Base-by-base conservation (phyloP, 2,888 invertebrate genomes). In the Biston betularia region DNA sequence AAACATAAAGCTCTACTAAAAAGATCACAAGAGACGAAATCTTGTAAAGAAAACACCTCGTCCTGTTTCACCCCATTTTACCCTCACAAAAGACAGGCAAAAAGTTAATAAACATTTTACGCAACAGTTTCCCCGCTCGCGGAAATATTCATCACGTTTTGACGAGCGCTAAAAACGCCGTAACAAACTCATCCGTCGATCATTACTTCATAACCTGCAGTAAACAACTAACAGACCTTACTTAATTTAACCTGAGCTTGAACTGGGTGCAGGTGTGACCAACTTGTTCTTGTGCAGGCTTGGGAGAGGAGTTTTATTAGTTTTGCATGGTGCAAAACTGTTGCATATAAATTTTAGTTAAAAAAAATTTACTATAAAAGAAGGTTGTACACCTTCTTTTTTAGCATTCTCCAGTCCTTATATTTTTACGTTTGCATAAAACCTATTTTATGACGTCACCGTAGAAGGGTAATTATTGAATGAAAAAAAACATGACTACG, bases 211-310 rank as follows among this genome's bases (percentile, higher is more conserved):
- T 65, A 65, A 65, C 50, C 50, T 48, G 45, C 62, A 24, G 55
- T 40, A 44, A 59, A 45, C 53, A 67, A 61, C 63, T 64, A 63
- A 70, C 73, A 70, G 73, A 57, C 65, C 63, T 61, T 62, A 70
- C 74, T 79, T 80, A 73, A 79, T 79, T 80, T 73, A 77, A 75
- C 64, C 70, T 58, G 67, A 66, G 69, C 70, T 75, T 76, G 74
- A 74, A 73, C 69, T 70, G 11, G 42, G 12, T 14, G 46, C 56
- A 53, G 56, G 35, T 14, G 56, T 56, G 7, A 3, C 33, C 50
- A 65, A 61, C 52, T 40, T 33, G 5, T 55, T 46, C 9, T 6
- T 8, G 45, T 46, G 34, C 1, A 1, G 58, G 57, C 33, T 46
- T 10, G 42, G 8, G 42, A 4, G 0, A 33, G n/a, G 9, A 34